Evolutionary conservation across 2,888 invertebrate species (phyloP).

Genomic region (Dioctria rufipes): DNA sequence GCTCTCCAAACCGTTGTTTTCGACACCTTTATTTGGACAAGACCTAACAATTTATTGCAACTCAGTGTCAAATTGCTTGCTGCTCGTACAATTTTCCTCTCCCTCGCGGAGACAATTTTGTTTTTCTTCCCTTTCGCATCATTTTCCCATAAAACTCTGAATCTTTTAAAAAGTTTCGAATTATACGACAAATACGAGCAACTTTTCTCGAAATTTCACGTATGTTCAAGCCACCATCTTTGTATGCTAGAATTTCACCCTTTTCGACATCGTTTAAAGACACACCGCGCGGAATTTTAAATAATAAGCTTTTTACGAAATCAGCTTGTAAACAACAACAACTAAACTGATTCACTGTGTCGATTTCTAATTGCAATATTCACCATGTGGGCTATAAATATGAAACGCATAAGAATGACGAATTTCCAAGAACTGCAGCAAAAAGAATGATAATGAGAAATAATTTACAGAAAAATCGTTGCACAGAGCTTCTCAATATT

Average conservation of each 20-base stretch:
- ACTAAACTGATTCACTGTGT: neutral
- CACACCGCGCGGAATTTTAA: neutral
- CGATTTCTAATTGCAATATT: neutral
- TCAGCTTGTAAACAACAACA: neutral
- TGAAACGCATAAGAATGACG: neutral
- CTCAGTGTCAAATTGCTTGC: too few species aligned
- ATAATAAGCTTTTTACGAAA: neutral
- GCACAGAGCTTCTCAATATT: too few species aligned
- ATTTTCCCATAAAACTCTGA: too few species aligned
- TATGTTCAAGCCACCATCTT: neutral
- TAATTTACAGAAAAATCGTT: too few species aligned
- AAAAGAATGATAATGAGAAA: neutral
- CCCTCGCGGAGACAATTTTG: too few species aligned
- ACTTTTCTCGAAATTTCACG: slow-evolving; percentile 4
- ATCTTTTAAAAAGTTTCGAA: too few species aligned
- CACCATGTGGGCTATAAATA: slow-evolving; percentile 2
- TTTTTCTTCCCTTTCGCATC: too few species aligned
- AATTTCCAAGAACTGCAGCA: too few species aligned
- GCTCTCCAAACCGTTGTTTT: too few species aligned
- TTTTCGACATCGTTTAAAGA: neutral
- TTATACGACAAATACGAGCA: neutral
- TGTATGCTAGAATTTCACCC: neutral
- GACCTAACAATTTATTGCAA: too few species aligned
- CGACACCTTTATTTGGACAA: too few species aligned
- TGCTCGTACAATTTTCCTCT: too few species aligned